phyloP scores from a whole-genome alignment of 2,888 invertebrate genomes.

The Podotricha telesiphe region DNA sequence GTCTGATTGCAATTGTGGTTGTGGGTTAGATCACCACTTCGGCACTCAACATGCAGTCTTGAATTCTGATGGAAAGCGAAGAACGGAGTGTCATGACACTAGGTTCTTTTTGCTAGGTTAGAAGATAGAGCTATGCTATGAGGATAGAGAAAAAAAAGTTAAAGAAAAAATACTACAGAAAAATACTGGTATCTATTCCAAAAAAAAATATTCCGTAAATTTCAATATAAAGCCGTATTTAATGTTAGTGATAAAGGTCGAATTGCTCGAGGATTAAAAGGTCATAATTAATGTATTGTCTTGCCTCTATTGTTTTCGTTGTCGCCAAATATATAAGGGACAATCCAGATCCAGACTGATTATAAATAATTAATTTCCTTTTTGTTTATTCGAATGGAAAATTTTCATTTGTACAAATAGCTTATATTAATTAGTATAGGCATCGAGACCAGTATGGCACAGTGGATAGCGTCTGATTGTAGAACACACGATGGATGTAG shows the following conservation, averaged over 20 bases:
- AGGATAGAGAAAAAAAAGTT: too few relatives aligned
- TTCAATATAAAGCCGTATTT: background rate
- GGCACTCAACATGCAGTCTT: too few relatives aligned
- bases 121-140: too few relatives aligned
- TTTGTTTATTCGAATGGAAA: slow-evolving; percentile 8
- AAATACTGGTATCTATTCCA: too few relatives aligned
- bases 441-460: background rate
- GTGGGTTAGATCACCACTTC: too few relatives aligned
- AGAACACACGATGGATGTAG: background rate
- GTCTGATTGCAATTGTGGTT: too few relatives aligned
- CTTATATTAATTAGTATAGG: background rate
- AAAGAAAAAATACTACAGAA: too few relatives aligned
- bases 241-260: slow-evolving; percentile 9
- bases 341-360: slow-evolving; percentile 11
- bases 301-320: slow-evolving; percentile 23
- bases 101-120: too few relatives aligned
- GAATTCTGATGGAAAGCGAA: too few relatives aligned
- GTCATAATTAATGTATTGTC: slow-evolving; percentile 29
- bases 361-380: slow-evolving; percentile 22
- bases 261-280: slow-evolving; percentile 12
- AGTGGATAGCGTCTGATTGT: background rate
- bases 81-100: too few relatives aligned
- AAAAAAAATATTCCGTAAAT: background rate
- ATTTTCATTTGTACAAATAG: background rate
- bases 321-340: slow-evolving; percentile 19